Percentiles rank a stretch among this genome's conserved stretches.
phyloP scores from a whole-genome alignment of 2,113 vertebrate genomes.

The Ciconia boyciana region DNA sequence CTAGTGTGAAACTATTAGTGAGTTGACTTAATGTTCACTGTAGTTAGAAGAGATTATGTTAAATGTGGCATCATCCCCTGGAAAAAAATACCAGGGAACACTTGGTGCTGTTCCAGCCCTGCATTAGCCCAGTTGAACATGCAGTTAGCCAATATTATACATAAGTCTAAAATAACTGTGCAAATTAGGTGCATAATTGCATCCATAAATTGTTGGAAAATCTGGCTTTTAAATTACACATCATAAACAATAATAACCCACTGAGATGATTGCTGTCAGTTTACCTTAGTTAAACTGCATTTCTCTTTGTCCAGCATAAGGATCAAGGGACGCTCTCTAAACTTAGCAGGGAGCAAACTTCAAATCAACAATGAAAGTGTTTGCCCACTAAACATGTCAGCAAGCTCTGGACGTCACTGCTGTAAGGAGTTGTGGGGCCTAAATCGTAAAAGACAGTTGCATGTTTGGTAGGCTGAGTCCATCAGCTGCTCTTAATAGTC shows the following conservation, averaged over 20 bases:
- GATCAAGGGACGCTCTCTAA: neutral
- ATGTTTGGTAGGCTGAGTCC: neutral
- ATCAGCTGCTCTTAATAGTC: neutral
- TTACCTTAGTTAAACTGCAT: neutral
- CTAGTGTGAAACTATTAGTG: constrained; percentile 21
- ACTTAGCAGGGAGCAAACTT: neutral
- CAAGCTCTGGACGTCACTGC: neutral
- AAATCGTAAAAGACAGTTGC: neutral
- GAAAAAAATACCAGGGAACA: neutral
- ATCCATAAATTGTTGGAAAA: constrained; percentile 40
- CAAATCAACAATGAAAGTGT: neutral
- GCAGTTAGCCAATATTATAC: constrained; percentile 20
- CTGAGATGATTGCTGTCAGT: neutral
- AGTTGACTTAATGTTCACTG: neutral
- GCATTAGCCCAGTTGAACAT: neutral
- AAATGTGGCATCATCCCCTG: neutral
- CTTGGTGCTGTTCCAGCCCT: constrained; percentile 15
- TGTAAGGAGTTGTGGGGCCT: neutral
- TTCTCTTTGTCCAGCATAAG: neutral
- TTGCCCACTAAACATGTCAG: neutral
- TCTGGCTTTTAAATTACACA: constrained; percentile 43
- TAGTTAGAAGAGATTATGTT: constrained; percentile 29
- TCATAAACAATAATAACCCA: constrained; percentile 47
- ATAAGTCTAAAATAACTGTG: constrained; percentile 41
- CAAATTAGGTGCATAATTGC: constrained; percentile 51